A percentile compares a stretch with the other conserved stretches of the same genome.
phyloP scores from a whole-genome alignment of 2,113 vertebrate genomes.

The Clarias batrachus region DNA sequence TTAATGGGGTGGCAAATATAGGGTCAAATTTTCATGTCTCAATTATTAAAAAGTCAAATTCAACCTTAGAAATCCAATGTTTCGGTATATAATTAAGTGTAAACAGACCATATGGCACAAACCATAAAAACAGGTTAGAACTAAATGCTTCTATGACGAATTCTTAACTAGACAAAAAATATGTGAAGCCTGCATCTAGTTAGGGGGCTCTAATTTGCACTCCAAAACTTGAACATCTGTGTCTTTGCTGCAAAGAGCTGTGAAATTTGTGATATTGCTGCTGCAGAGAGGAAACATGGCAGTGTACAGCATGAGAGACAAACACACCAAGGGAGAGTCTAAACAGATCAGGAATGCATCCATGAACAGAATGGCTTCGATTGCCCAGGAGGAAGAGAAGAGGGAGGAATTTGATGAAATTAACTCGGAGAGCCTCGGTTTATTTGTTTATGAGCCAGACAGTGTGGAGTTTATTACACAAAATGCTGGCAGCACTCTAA shows the following conservation, averaged over 20 bases:
- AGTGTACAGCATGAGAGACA: constrained; percentile 32
- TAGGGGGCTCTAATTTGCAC: constrained; percentile 2
- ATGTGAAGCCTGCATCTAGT: background rate
- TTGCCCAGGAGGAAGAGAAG: constrained; percentile 39
- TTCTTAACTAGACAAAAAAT: background rate
- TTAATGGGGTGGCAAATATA: background rate
- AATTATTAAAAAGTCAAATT: background rate
- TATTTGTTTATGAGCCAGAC: constrained; percentile 57
- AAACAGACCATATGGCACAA: background rate
- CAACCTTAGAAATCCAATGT: background rate
- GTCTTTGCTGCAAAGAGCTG: constrained; percentile 3
- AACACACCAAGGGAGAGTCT: constrained; percentile 27
- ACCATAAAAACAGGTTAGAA: background rate
- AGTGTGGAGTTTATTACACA: constrained; percentile 57
- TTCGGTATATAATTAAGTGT: background rate
- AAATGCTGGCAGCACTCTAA: constrained; percentile 53
- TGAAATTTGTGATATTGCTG: constrained; percentile 13
- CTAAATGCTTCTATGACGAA: background rate
- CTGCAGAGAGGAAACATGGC: constrained; percentile 3
- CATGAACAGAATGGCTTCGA: constrained; percentile 35
- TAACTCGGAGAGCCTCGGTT: constrained; percentile 47
- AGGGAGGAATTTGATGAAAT: constrained; percentile 52
- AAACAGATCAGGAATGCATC: constrained; percentile 37
- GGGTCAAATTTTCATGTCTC: background rate
- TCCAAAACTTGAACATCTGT: constrained; percentile 4